Evolutionary conservation across 2,113 vertebrate genomes (phyloP).

Genomic region (Chroicocephalus ridibundus): DNA sequence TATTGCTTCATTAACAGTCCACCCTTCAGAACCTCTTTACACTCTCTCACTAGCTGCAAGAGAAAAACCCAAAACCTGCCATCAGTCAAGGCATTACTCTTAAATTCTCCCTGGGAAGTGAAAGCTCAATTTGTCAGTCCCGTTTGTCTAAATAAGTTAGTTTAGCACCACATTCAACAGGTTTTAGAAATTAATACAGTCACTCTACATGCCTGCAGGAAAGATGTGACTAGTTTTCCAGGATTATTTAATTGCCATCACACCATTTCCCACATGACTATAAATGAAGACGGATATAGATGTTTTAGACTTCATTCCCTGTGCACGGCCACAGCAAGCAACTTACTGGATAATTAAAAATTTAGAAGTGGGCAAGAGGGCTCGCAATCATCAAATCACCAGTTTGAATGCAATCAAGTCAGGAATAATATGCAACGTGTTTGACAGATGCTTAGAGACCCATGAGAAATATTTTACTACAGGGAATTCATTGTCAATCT

Average conservation of each 20-base stretch:
- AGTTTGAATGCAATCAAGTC: neutral
- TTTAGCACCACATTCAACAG: neutral
- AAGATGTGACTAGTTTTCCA: neutral
- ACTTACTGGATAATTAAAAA: neutral
- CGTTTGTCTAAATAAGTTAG: neutral
- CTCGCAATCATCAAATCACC: neutral
- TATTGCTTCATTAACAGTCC: conserved; percentile 99
- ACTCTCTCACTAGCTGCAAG: conserved; percentile 94
- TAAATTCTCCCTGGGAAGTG: neutral
- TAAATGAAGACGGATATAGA: neutral
- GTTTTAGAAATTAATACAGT: neutral
- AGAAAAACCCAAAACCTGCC: neutral
- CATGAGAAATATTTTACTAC: neutral
- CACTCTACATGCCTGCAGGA: neutral
- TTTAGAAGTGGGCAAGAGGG: neutral
- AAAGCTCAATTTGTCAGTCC: neutral
- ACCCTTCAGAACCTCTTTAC: conserved; percentile 96
- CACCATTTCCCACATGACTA: neutral
- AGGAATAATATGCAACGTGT: neutral
- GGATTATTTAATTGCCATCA: neutral
- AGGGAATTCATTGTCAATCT: neutral
- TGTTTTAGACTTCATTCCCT: neutral
- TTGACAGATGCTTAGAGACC: neutral
- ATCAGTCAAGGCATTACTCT: neutral
- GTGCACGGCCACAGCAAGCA: neutral